Conservation (phyloP, 2,888 invertebrate species). For the Nycteola revayana region DNA sequence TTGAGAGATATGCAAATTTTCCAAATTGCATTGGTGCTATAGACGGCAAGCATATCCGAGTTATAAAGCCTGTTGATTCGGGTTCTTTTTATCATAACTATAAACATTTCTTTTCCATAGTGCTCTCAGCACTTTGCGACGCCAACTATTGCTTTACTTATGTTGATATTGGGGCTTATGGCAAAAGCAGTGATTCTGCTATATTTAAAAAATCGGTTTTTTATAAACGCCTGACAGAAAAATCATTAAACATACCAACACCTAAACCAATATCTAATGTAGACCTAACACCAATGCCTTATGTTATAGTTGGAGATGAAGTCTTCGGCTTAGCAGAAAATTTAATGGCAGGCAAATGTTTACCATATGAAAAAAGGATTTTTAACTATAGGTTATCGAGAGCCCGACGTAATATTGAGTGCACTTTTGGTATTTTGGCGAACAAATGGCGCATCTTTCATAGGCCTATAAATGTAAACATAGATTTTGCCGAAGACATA, state of each 20-base stretch:
- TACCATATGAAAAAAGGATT: conserved; percentile 28
- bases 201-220: conserved; percentile 26
- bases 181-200: conserved; percentile 27
- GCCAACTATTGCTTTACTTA: conserved; percentile 30
- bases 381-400: conserved; percentile 39
- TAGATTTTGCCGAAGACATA: conserved; percentile 29
- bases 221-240: conserved; percentile 21
- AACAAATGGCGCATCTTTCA: too few species aligned
- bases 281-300: conserved; percentile 17
- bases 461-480: conserved; percentile 23
- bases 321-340: conserved; percentile 33
- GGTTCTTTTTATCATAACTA: too few species aligned
- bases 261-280: conserved; percentile 24
- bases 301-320: too few species aligned
- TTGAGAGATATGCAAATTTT: conserved; percentile 32
- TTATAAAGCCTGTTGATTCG: too few species aligned
- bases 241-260: conserved; percentile 24
- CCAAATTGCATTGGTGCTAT: too few species aligned
- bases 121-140: conserved; percentile 35
- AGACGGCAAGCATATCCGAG: too few species aligned
- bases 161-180: conserved; percentile 32
- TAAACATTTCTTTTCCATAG: too few species aligned
- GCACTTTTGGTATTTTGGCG: conserved; percentile 25
- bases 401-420: conserved; percentile 31
- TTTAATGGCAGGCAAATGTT: conserved; percentile 31